Evolutionary conservation across 2,888 invertebrate genomes (phyloP), one percentile per base, ranked within the genome.

Genomic region (Scaptomyza tumidula): DNA sequence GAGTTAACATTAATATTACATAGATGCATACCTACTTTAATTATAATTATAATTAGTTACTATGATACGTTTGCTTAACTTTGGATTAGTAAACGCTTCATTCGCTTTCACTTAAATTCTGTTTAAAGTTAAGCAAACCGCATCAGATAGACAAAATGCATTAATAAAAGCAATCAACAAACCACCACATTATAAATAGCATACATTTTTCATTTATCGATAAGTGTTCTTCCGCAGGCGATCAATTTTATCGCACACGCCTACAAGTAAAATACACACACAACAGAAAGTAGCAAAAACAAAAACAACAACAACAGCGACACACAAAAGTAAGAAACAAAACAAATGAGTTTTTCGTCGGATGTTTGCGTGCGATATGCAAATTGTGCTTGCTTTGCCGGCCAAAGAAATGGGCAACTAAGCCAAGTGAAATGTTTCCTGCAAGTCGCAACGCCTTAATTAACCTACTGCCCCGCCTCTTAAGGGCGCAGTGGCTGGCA

Each of bases 381-480:
- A 88, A 88, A 83, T 86, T 86, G 56, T 50, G 62, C 44, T 44
- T 60, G 41, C 62, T 44, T 44, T 60, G 41, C 62, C 62, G 66
- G 37, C 59, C 62, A 75, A 16, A 61, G 70, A 88, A 84, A 80
- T 86, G 88, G 78, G 81, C 86, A 88, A 73, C 71, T 71, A 76
- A 70, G 80, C 68, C 87, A 86, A 88, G 84, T 84, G 85, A 86
- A 84, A 88, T 88, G 78, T 81, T 84, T 84, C 88, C 84, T 84
- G 87, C 79, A 60, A 69, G 58, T 44, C 65, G 73, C 76, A 75
- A 82, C 64, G 77, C 82, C 80, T 80, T 86, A 77, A 78, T 71
- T 78, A 78, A 78, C 70, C 60, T 45, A 69, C 16, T 53, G 48
- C 37, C 53, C 54, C 57, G 58, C 61, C 53, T 43, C 53, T 43